Evolutionary conservation across 2,888 invertebrate species (phyloP), one percentile per base, ranked within the genome.

Genomic region (Netelia inedita): DNA sequence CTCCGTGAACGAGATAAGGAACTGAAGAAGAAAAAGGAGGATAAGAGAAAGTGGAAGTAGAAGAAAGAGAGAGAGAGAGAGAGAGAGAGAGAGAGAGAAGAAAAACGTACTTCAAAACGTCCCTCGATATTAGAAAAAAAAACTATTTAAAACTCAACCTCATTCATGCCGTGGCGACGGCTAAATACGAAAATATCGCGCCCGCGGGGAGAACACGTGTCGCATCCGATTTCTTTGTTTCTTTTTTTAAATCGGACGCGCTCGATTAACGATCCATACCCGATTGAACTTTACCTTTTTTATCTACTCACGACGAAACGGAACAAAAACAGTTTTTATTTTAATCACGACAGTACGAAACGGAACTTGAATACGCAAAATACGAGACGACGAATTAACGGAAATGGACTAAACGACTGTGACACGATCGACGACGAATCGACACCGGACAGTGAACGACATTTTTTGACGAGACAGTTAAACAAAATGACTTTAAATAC

Each of bases 141-240:
- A 19, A 65, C 75, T 72, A 75, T 72, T 85, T 68, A 79, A 85
- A 82, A 82, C 73, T 84, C 81, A 84, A 81, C 55, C 78, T 65
- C 81, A 84, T 46, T 74, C 46, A 55, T 63, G 84, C 75, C 83
- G 83, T 75, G 66, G 66, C 74, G 76, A 74, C 73, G 84, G 78
- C 74, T 57, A 35, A 35, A 35, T 6, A 35, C 8, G 23, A 74
- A 69, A 74, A 73, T 14, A 68, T 76, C 76, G 59, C 73, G 78
- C 69, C 63, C 28, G 71, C 61, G 65, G 74, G 75, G 82, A 78
- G 73, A 78, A 81, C 65, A 73, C 81, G 71, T 79, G 65, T 71
- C 53, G 82, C 82, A 55, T 71, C 75, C 55, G 55, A 71, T 72
- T 55, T 61, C 21, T 73, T 35, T 59, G 57, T 57, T 57, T 41